Percentiles rank a stretch among this genome's conserved stretches.
Conservation (phyloP, 2,797 vertebrate species). For the Micropoecilia bifurca region DNA sequence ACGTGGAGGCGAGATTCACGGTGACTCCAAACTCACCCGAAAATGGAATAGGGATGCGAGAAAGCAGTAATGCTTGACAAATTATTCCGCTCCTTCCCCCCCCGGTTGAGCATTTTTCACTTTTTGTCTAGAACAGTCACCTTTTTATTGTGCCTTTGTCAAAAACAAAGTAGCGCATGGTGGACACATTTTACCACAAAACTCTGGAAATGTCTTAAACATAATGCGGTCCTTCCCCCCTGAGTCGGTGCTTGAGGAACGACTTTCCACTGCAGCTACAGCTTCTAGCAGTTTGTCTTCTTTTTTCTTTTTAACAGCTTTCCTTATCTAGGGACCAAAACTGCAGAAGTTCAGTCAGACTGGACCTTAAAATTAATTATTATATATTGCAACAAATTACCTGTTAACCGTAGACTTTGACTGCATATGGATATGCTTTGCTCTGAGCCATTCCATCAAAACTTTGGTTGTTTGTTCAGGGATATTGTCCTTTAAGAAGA, state of each 20-base stretch:
- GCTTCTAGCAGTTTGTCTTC: background rate
- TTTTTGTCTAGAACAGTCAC: background rate
- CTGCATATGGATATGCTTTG: too few species aligned
- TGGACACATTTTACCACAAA: background rate
- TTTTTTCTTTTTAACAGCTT: background rate
- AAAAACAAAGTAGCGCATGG: background rate
- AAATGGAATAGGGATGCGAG: conserved; percentile 34
- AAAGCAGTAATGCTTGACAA: conserved; percentile 55
- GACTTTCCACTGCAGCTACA: background rate
- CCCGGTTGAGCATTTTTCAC: background rate
- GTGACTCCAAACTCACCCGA: conserved; percentile 42
- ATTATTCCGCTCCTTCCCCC: conserved; percentile 51
- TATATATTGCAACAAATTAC: background rate
- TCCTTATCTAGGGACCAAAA: background rate
- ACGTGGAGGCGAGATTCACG: conserved; percentile 35
- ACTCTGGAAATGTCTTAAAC: background rate
- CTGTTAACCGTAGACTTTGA: background rate
- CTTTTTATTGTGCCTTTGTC: background rate
- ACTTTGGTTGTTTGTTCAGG: background rate
- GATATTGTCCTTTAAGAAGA: background rate
- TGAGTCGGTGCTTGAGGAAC: background rate
- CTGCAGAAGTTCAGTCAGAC: background rate
- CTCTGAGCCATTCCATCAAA: background rate
- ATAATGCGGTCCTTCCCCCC: background rate
- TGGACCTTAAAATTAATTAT: background rate